phyloP scores from a whole-genome alignment of 2,888 invertebrate species.

The Pantelozetes paolii region DNA sequence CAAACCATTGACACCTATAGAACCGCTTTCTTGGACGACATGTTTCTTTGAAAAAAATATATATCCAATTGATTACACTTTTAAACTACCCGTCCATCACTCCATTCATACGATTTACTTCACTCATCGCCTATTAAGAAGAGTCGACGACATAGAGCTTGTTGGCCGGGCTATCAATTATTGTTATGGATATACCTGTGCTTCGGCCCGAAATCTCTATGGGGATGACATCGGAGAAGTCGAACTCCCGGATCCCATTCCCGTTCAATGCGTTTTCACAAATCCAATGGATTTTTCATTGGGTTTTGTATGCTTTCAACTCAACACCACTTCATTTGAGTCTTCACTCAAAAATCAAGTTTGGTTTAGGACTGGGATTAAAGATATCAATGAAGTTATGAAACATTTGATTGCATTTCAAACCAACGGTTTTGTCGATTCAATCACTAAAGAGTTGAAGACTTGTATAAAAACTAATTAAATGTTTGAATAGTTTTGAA shows the following conservation, averaged over 20 bases:
- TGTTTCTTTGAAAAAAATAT: slow-evolving; percentile 38
- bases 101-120: slow-evolving; percentile 41
- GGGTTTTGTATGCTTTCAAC: slow-evolving; percentile 41
- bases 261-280: slow-evolving; percentile 36
- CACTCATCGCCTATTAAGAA: slow-evolving; percentile 30
- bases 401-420: slow-evolving; percentile 40
- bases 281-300: slow-evolving; percentile 38
- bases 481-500: too few relatives aligned
- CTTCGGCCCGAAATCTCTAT: slow-evolving; percentile 29
- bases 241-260: slow-evolving; percentile 35
- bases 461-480: slow-evolving; percentile 8
- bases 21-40: slow-evolving; percentile 42
- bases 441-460: not conserved
- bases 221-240: not conserved
- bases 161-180: slow-evolving; percentile 39
- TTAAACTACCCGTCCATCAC: slow-evolving; percentile 28
- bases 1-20: slow-evolving; percentile 33
- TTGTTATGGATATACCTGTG: slow-evolving; percentile 42
- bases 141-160: not conserved
- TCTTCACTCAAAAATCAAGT: slow-evolving; percentile 43
- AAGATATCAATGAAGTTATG: slow-evolving; percentile 18
- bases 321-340: slow-evolving; percentile 39
- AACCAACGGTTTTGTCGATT: slow-evolving; percentile 17
- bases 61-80: slow-evolving; percentile 33
- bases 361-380: slow-evolving; percentile 37